These are phyloP conservation scores for Drosophila busckii DNA, from an alignment of 1,140 invertebrate genomes.

Conservation along the genomic window DNA sequence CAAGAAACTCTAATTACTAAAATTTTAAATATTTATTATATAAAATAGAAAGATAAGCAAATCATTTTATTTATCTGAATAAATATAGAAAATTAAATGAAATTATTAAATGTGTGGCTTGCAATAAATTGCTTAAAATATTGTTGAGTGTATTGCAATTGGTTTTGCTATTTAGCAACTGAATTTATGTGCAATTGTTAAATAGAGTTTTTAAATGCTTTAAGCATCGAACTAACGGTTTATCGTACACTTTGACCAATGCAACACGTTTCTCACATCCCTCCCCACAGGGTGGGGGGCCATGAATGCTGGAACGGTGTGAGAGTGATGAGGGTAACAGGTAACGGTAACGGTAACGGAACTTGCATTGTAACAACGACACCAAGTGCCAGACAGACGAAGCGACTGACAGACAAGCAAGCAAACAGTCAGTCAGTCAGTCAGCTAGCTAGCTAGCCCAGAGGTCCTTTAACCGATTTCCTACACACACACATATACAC, in stretches of 20 bases:
- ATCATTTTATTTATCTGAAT: too few species aligned
- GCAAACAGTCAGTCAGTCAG: too few species aligned
- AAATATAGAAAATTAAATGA: too few species aligned
- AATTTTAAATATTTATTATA: too few species aligned
- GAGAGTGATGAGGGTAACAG: not conserved
- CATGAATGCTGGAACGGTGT: not conserved
- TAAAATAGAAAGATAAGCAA: too few species aligned
- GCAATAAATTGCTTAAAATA: too few species aligned
- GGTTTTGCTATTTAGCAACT: too few species aligned
- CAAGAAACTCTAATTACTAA: too few species aligned
- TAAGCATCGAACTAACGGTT: constrained; percentile 48
- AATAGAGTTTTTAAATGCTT: constrained; percentile 59
- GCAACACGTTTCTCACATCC: constrained; percentile 45
- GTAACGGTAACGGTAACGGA: constrained; percentile 2
- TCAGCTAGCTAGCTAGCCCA: too few species aligned
- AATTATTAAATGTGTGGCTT: too few species aligned
- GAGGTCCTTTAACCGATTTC: constrained; percentile 3
- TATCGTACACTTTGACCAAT: constrained; percentile 52
- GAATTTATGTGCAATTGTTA: constrained; percentile 54
- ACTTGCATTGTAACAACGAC: constrained; percentile 6
- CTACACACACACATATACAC: too few species aligned
- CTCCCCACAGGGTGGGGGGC: not conserved
- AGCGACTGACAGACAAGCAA: not conserved
- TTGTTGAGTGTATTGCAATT: too few species aligned
- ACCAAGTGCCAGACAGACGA: not conserved